Conservation (phyloP, 2,888 invertebrate species). For the Pocota personata region DNA sequence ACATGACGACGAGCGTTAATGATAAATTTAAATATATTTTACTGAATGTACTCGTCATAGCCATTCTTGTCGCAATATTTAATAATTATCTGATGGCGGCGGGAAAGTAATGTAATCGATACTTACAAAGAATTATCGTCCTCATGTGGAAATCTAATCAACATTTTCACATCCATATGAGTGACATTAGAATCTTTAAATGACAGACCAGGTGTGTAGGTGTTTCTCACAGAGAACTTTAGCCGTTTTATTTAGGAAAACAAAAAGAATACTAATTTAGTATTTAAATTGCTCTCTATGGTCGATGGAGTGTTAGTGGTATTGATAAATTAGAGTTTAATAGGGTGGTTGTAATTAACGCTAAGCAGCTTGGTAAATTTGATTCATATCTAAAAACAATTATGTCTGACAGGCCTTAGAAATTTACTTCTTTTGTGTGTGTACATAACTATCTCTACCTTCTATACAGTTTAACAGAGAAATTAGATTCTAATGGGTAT, state of each 20-base stretch:
- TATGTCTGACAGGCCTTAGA: no score
- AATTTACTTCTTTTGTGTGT: no score
- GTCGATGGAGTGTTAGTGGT: no score
- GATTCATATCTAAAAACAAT: neutral
- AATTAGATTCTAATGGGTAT: no score
- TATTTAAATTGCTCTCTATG: neutral
- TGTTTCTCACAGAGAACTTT: neutral
- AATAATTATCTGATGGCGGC: neutral
- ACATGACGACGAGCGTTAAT: neutral
- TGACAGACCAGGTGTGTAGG: neutral
- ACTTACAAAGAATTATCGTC: neutral
- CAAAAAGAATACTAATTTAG: neutral
- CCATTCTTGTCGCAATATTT: slow-evolving; percentile 1
- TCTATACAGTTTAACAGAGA: no score
- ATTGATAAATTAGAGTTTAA: no score
- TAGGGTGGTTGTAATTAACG: neutral
- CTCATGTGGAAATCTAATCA: neutral
- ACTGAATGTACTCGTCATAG: neutral
- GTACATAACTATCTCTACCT: no score
- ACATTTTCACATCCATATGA: neutral
- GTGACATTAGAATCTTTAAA: slow-evolving; percentile 5
- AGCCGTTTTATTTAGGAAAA: neutral
- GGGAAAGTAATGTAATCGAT: neutral
- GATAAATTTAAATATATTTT: neutral
- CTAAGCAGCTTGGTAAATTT: neutral